These are phyloP conservation scores for Tetragonula carbonaria DNA, from an alignment of 2,888 invertebrate species.

Conservation along the genomic window DNA sequence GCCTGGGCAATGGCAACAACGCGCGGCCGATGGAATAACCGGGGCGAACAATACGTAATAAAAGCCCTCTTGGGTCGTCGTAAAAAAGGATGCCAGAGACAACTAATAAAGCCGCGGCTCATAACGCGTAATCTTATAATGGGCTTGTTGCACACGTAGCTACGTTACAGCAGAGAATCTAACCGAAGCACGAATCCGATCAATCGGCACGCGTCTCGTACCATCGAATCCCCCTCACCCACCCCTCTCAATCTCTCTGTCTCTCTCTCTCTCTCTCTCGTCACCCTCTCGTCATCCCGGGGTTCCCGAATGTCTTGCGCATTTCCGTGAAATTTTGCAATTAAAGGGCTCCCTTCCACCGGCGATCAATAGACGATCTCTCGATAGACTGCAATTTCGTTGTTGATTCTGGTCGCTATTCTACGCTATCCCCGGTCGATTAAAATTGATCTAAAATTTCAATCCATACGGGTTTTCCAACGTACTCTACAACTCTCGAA, in stretches of 20 bases:
- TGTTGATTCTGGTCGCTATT: conserved; percentile 21
- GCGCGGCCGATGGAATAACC: conserved; percentile 32
- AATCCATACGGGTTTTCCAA: neutral
- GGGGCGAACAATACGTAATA: conserved; percentile 55
- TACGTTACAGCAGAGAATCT: conserved; percentile 59
- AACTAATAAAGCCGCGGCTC: conserved; percentile 64
- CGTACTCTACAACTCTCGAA: neutral
- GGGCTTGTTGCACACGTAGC: conserved; percentile 77
- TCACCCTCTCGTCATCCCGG: conserved; percentile 3
- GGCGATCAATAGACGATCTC: conserved; percentile 43
- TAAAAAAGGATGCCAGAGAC: conserved; percentile 63
- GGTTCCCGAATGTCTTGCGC: conserved; percentile 37
- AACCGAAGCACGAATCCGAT: conserved; percentile 71
- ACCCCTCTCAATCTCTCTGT: neutral
- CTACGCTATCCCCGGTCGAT: neutral
- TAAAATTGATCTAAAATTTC: neutral
- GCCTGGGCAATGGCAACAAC: conserved; percentile 1
- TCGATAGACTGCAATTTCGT: conserved; percentile 28
- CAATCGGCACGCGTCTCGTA: conserved; percentile 65
- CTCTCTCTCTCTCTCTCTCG: neutral
- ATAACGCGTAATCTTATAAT: conserved; percentile 78
- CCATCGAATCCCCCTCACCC: conserved; percentile 13
- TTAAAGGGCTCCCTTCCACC: conserved; percentile 32
- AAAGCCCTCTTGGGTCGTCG: conserved; percentile 51
- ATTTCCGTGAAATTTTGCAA: conserved; percentile 48